Conservation (phyloP, 2,113 vertebrate genomes). For the Sylvietta virens region DNA sequence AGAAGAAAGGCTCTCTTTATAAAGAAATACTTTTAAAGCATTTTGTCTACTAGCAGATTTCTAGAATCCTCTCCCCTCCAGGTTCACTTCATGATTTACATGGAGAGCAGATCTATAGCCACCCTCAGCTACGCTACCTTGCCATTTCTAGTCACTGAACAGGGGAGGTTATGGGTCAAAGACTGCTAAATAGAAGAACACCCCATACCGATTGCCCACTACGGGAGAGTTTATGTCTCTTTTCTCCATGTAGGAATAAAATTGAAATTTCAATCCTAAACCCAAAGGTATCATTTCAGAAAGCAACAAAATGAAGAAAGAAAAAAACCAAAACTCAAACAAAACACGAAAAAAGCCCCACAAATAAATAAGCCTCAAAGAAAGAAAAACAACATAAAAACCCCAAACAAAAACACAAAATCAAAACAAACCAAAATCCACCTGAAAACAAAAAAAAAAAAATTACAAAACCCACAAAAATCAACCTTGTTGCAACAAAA, state of each 20-base stretch:
- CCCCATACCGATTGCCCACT: not conserved
- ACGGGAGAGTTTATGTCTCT: not conserved
- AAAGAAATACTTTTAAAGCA: conserved; percentile 9
- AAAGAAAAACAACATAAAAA: not conserved
- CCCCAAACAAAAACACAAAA: not conserved
- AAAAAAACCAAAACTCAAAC: not conserved
- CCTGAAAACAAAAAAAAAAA: not conserved
- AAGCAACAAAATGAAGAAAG: not conserved
- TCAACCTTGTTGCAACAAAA: not conserved
- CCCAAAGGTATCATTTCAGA: conserved; percentile 9
- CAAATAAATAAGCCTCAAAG: not conserved
- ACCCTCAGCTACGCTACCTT: not conserved
- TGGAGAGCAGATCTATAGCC: not conserved
- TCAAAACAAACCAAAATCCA: not conserved
- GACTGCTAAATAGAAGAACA: conserved; percentile 9
- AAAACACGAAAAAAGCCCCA: not conserved
- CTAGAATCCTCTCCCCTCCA: not conserved
- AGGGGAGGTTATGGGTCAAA: not conserved
- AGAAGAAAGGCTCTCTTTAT: not conserved
- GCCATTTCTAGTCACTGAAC: not conserved
- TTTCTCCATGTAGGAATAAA: not conserved
- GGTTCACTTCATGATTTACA: not conserved
- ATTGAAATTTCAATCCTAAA: conserved; percentile 7
- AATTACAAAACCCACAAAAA: not conserved
- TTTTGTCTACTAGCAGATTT: not conserved